Evolutionary conservation across 2,888 invertebrate genomes (phyloP).

Genomic region (Tetranychus piercei): DNA sequence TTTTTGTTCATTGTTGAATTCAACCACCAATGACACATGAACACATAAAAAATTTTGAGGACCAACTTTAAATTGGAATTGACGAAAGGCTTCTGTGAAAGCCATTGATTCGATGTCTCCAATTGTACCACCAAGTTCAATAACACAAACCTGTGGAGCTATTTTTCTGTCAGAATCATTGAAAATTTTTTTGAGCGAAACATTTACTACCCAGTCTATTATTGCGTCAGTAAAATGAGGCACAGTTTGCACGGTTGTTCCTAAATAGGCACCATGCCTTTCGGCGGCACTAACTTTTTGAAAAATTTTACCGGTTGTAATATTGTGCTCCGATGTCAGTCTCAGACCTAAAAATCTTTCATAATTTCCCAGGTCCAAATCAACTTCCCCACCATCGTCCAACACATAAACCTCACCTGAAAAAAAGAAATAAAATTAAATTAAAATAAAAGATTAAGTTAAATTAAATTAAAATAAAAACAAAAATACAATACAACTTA

Average conservation of each 20-base stretch:
- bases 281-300: constrained; percentile 84
- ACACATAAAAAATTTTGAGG: constrained; percentile 85
- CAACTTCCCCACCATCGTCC: constrained; percentile 97
- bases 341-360: constrained; percentile 92
- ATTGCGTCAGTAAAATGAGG: constrained; percentile 97
- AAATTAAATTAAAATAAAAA: background rate
- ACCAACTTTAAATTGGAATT: constrained; percentile 84
- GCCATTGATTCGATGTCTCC: constrained; percentile 99
- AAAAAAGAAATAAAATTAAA: constrained; percentile 29
- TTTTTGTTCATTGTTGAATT: constrained; percentile 86
- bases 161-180: constrained; percentile 37
- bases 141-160: constrained; percentile 44
- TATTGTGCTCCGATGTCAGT: constrained; percentile 85
- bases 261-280: constrained; percentile 81
- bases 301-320: constrained; percentile 97
- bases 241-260: constrained; percentile 97
- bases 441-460: background rate
- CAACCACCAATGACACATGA: constrained; percentile 87
- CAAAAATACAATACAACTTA: constrained; percentile 36
- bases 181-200: constrained; percentile 65
- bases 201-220: constrained; percentile 93
- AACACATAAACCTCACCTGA: constrained; percentile 92
- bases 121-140: constrained; percentile 78
- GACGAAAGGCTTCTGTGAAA: constrained; percentile 92
- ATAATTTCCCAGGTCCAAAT: constrained; percentile 96